Percentiles rank a stretch among this genome's conserved stretches.
phyloP scores from a whole-genome alignment of 2,797 vertebrate species.

The Rhinogobio ventralis region DNA sequence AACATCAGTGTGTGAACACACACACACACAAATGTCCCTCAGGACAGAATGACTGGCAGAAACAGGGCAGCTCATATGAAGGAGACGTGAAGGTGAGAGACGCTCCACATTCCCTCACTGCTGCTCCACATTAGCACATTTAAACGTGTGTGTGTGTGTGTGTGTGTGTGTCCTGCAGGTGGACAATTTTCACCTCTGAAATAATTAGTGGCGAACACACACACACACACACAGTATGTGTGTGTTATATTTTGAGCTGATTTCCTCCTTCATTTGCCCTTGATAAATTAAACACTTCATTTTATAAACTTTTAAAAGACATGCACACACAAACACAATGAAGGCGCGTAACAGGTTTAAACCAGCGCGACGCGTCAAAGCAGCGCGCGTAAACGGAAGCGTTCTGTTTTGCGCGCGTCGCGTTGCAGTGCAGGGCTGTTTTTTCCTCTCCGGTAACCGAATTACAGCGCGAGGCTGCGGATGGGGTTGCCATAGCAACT shows the following conservation, averaged over 20 bases:
- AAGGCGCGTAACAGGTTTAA: constrained; percentile 1
- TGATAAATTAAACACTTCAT: neutral
- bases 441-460: constrained; percentile 7
- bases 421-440: neutral
- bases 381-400: neutral
- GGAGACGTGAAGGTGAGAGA: constrained; percentile 80
- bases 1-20: constrained; percentile 26
- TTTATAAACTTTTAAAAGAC: neutral
- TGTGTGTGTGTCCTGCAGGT: constrained; percentile 63
- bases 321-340: neutral
- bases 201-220: constrained; percentile 70
- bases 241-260: constrained; percentile 1
- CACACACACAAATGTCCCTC: constrained; percentile 63
- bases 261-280: constrained; percentile 16
- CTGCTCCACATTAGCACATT: constrained; percentile 9
- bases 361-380: neutral
- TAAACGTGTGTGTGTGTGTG: constrained; percentile 26
- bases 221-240: neutral
- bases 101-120: constrained; percentile 28
- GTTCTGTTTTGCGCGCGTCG: neutral
- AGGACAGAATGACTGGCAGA: constrained; percentile 77
- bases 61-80: constrained; percentile 79
- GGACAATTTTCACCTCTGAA: constrained; percentile 76
- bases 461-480: constrained; percentile 78
- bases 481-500: constrained; percentile 92